Evolutionary conservation across 53 echinoderm and acorn worm genomes (phyloP), one percentile per base, ranked within the genome.

Genomic region (Holothuria leucospilota): DNA sequence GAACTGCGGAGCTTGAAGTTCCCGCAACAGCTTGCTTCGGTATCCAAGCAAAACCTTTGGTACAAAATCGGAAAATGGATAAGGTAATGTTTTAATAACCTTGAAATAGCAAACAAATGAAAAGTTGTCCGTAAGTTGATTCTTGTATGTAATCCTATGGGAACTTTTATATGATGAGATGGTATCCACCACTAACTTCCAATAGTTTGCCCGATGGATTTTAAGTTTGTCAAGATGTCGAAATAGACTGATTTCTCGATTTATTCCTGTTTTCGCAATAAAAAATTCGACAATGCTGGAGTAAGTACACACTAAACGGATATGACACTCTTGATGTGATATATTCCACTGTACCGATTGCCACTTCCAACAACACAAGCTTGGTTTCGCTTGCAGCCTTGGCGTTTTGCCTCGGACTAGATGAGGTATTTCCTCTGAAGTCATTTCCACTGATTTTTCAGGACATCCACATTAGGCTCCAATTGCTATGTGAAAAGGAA

Each of bases 361-460:
- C 84, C 51, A 25, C 67, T 64, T 39, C 65, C 84, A 67, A 89
- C 42, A 66, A 75, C 75, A 72, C 87, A 86, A 67, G 87, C 91
- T 66, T 74, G 66, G 80, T 87, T 77, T 69, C 74, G 74, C 53
- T 85, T 79, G 68, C 87, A 91, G 84, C 87, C 69, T 78, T 56
- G 69, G 91, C 84, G 65, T 67, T 66, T 73, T 78, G 90, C 83
- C 87, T 81, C 84, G 87, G 77, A 81, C 91, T 83, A 82, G 82
- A 87, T 71, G 82, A 87, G 84, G 67, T 74, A 87, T 84, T 91
- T 91, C 91, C 91, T 91, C 89, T 92, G 92, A 89, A 89, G 92
- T 92, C 92, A 92, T 92, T 92, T 92, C 92, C 92, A 92, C 89
- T 63, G 90, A 82, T 86, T 71, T 91, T 91, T 87, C 59, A 87